Evolutionary conservation across 2,888 invertebrate species (phyloP), one percentile per base, ranked within the genome.

Genomic region (Mimachlamys varia): DNA sequence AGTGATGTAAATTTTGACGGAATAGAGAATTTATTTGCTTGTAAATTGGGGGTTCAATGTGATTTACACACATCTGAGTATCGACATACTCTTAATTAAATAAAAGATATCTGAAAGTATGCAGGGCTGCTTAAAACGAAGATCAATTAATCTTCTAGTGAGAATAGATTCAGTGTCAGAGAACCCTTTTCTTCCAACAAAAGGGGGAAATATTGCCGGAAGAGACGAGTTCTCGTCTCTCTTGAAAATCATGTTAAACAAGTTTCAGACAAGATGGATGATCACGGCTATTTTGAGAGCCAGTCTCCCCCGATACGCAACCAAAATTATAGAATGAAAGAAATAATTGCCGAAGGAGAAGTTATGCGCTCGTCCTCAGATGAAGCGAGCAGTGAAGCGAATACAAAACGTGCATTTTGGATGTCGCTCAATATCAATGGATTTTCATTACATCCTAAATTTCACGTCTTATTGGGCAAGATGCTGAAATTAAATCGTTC

Each of bases 401-500:
- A 89, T 89, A 50, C 44, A 88, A 89, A 89, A 91, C 92, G 92
- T 92, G 92, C 92, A 90, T 89, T 89, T 91, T 90, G 90, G 91
- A 90, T 91, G 92, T 90, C 89, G 89, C 33, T 88, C 90, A 90
- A 89, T 92, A 92, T 92, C 92, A 92, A 92, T 92, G 92, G 89
- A 90, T 91, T 92, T 92, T 92, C 92, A 92, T 92, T 92, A 92
- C 92, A 91, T 89, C 90, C 90, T 88, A 90, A 91, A 92, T 92
- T 92, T 92, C 90, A 90, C 92, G 92, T 90, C 92, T 90, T 92
- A 91, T 92, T 92, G 90, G 92, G 90, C 90, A 92, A 88, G 89
- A 90, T 90, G 89, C 92, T 87, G 91, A 92, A 92, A 92, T 92
- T 92, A 91, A 92, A 92, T 92, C 92, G 90, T 90, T 92, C 92